phyloP scores from a whole-genome alignment of 2,797 vertebrate species.

The Oryzias dopingdopingensis region DNA sequence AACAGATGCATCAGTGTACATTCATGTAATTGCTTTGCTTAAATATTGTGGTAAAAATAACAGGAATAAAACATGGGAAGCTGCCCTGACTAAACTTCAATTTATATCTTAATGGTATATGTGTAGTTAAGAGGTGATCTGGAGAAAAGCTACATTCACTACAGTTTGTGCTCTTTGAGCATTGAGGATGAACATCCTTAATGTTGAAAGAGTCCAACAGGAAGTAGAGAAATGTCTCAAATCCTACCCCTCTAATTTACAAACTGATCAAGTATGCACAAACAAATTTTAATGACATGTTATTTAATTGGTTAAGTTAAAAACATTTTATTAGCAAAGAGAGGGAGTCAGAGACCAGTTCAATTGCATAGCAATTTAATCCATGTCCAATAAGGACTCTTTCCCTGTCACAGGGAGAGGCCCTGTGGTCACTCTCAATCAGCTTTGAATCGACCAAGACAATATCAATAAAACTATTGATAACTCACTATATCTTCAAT shows the following conservation, averaged over 20 bases:
- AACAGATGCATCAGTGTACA: conserved; percentile 68
- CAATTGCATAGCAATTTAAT: conserved; percentile 89
- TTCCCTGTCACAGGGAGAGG: conserved; percentile 78
- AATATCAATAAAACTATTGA: conserved; percentile 81
- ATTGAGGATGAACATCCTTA: conserved; percentile 21
- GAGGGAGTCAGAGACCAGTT: conserved; percentile 83
- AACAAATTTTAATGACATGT: conserved; percentile 51
- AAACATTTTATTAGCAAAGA: conserved; percentile 78
- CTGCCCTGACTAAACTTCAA: conserved; percentile 29
- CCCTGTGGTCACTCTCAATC: conserved; percentile 78
- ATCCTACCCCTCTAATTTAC: conserved; percentile 62
- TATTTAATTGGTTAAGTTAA: conserved; percentile 73
- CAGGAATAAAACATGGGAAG: conserved; percentile 30
- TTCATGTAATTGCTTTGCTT: conserved; percentile 51
- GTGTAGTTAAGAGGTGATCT: conserved; percentile 41
- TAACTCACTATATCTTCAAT: conserved; percentile 76
- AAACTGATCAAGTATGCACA: conserved; percentile 71
- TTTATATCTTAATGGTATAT: conserved; percentile 21
- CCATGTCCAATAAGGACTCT: conserved; percentile 80
- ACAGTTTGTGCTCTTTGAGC: conserved; percentile 28
- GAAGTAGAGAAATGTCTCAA: conserved; percentile 55
- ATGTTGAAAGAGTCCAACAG: conserved; percentile 45
- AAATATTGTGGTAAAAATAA: conserved; percentile 58
- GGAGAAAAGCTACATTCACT: conserved; percentile 55
- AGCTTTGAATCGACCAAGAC: conserved; percentile 73